Evolutionary conservation across 2,888 invertebrate species (phyloP), one percentile per base, ranked within the genome.

Genomic region (Halocaridina rubra): DNA sequence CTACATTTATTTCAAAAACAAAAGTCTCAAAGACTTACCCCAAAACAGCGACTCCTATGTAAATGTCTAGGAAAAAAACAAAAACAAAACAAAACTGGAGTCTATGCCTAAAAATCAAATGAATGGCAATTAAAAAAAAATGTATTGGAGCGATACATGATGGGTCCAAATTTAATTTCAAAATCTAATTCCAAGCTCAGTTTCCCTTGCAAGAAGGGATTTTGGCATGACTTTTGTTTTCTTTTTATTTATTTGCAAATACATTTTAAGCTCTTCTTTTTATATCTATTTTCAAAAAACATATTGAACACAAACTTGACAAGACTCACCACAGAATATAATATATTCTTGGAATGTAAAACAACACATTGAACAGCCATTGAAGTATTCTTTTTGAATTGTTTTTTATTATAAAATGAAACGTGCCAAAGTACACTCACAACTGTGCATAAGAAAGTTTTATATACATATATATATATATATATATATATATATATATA

Each of bases 391-490:
- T 53, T 53, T 53, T 53, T 53, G 16, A n/a, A 19, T 53, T n/a
- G 64, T 64, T 29, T 19, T 33, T 71, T 71, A 33, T 33, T 22
- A 32, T 22, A 33, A 71, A 71, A 33, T 71, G 33, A n/a, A 71
- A 71, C n/a, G 71, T 71, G 33, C 71, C 13, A 33, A 33, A 33
- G 19, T 33, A 71, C 71, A 71, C 33, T 7, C 27, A 32, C 10
- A 33, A 29, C 7, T 71, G 71, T 71, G 71, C 71, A 71, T n/a
- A 16, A 33, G 19, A 33, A 19, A 22, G 22, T 19, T n/a, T n/a
- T n/a, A 71, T 71, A 29, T 71, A 71, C n/a, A 71, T 71, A 29
- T 29, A 71, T 71, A 69, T 69, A 30, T 69, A 29, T 69, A 69
- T 69, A 69, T 69, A 69, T 69, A 69, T 29, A 69, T 29, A 69